Evolutionary conservation across 2,888 invertebrate genomes (phyloP).

Genomic region (Hydrotaea diabolus): DNA sequence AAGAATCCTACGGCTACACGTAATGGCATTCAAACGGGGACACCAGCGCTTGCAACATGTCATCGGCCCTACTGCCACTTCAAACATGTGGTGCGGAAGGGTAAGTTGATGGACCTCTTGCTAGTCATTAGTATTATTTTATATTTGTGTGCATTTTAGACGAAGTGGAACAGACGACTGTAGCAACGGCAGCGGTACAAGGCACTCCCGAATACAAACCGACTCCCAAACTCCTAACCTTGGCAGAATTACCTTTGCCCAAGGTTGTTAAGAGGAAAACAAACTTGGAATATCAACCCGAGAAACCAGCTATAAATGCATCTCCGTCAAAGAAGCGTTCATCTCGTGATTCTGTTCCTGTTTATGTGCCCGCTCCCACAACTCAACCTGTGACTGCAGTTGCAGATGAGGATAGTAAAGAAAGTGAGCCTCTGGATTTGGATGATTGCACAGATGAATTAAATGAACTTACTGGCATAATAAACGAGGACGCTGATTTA

Average conservation of each 20-base stretch:
- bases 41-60: constrained; percentile 92
- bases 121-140: background rate
- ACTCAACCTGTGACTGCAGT: background rate
- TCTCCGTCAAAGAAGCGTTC: constrained; percentile 69
- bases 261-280: constrained; percentile 72
- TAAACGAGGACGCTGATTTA: constrained; percentile 65
- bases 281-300: constrained; percentile 80
- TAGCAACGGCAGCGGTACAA: constrained; percentile 32
- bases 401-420: constrained; percentile 36
- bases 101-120: constrained; percentile 77
- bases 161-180: constrained; percentile 70
- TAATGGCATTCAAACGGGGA: constrained; percentile 78
- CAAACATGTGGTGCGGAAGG: constrained; percentile 89
- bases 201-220: constrained; percentile 76
- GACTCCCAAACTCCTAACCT: constrained; percentile 77
- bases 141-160: constrained; percentile 65
- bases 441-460: constrained; percentile 73
- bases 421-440: constrained; percentile 64
- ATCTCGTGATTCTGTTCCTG: constrained; percentile 70
- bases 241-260: constrained; percentile 72
- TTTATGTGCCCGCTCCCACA: constrained; percentile 76
- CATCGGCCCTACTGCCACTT: constrained; percentile 96
- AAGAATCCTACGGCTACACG: constrained; percentile 81
- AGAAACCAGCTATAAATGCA: constrained; percentile 78
- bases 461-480: constrained; percentile 70